phyloP scores from a whole-genome alignment of 2,113 vertebrate species.

The Nymphicus hollandicus region DNA sequence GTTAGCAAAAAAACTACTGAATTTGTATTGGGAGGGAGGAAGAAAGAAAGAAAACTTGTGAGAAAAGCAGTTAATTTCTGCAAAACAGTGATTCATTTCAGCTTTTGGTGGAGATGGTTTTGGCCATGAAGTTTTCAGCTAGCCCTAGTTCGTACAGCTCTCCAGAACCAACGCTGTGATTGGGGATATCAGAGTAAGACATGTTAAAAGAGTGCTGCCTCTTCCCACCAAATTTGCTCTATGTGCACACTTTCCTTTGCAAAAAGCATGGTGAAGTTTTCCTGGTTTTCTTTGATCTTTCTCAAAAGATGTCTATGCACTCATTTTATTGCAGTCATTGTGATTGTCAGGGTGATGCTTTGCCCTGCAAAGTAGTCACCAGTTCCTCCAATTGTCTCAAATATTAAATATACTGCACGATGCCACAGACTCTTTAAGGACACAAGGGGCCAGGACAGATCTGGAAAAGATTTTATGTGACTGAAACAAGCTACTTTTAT shows the following conservation, averaged over 20 bases:
- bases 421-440: not conserved
- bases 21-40: rapidly evolving
- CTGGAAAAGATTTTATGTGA: not conserved
- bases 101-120: rapidly evolving
- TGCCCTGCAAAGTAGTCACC: not conserved
- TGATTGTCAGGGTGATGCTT: not conserved
- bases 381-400: too few relatives aligned
- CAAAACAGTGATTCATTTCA: not conserved
- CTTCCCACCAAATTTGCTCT: not conserved
- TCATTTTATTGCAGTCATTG: rapidly evolving
- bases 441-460: not conserved
- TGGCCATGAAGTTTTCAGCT: not conserved
- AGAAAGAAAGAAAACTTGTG: not conserved
- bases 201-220: not conserved
- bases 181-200: rapidly evolving
- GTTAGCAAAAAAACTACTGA: not conserved
- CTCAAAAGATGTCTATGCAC: rapidly evolving
- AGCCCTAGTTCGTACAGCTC: not conserved
- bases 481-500: not conserved
- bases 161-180: not conserved
- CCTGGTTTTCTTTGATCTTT: rapidly evolving
- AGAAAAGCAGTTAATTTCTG: not conserved
- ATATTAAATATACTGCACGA: rapidly evolving
- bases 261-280: too few relatives aligned
- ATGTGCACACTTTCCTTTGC: rapidly evolving